Percentiles rank a stretch among this genome's conserved stretches.
phyloP scores from a whole-genome alignment of 2,113 vertebrate species.

The Lamprologus speciosus region DNA sequence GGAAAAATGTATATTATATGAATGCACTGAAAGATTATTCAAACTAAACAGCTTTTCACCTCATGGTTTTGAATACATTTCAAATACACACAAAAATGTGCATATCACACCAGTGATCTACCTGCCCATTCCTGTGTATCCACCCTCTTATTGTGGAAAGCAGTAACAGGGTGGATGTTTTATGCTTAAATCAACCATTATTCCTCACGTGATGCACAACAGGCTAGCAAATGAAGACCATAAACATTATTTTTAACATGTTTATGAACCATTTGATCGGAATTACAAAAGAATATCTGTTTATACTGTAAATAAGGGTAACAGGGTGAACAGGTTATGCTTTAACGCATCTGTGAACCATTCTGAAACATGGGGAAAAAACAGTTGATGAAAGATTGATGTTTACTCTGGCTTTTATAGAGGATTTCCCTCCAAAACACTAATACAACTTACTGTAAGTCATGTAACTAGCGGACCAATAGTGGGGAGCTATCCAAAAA shows the following conservation, averaged over 20 bases:
- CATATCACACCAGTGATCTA: not conserved
- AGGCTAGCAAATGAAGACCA: not conserved
- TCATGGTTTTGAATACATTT: not conserved
- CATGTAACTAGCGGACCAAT: not conserved
- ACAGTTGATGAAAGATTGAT: not conserved
- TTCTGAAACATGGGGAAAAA: not conserved
- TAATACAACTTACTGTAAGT: not conserved
- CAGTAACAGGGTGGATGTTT: not conserved
- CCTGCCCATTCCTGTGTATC: not conserved
- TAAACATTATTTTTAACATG: not conserved
- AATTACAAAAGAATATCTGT: not conserved
- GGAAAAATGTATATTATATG: not conserved
- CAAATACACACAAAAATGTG: not conserved
- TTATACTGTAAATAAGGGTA: not conserved
- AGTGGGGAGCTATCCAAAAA: not conserved
- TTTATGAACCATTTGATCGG: not conserved
- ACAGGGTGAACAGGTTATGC: not conserved
- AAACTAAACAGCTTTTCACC: not conserved
- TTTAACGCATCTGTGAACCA: not conserved
- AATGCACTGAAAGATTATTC: not conserved
- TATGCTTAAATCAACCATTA: not conserved
- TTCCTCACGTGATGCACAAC: not conserved
- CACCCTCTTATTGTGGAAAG: not conserved
- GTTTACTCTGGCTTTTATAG: not conserved
- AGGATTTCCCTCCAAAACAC: not conserved